phyloP scores from a whole-genome alignment of 2,797 vertebrate genomes.

The Paguma larvata region DNA sequence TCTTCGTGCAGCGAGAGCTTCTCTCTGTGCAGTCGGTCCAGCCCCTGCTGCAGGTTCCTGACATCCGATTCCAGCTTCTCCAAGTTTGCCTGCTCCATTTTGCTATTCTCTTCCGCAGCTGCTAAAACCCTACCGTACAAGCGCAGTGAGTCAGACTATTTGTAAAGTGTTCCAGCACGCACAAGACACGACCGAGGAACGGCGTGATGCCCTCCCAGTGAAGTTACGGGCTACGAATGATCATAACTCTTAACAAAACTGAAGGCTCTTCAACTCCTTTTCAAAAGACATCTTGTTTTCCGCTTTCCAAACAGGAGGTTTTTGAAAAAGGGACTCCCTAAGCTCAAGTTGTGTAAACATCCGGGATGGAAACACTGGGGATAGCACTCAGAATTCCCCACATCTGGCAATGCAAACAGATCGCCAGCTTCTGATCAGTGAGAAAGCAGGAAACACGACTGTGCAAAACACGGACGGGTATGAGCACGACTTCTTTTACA shows the following conservation, averaged over 20 bases:
- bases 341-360: constrained; percentile 57
- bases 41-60: constrained; percentile 87
- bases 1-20: constrained; percentile 86
- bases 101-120: constrained; percentile 86
- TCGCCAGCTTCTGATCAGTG: not conserved
- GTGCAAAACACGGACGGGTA: fast-evolving
- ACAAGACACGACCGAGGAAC: fast-evolving
- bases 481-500: not conserved
- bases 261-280: constrained; percentile 39
- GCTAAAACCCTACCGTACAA: constrained; percentile 85
- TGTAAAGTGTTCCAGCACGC: not conserved
- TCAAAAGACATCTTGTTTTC: constrained; percentile 43
- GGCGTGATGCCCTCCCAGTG: not conserved
- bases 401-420: not conserved
- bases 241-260: not conserved
- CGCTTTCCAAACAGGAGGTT: constrained; percentile 37
- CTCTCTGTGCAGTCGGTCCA: constrained; percentile 83
- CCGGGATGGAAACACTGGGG: not conserved
- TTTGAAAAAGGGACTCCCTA: constrained; percentile 27
- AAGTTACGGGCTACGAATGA: not conserved
- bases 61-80: constrained; percentile 86
- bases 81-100: constrained; percentile 77
- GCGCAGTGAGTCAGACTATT: not conserved
- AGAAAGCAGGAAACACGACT: not conserved
- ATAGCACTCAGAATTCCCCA: constrained; percentile 43